phyloP scores from a whole-genome alignment of 2,113 vertebrate species.

The Amblyopsis rosae region DNA sequence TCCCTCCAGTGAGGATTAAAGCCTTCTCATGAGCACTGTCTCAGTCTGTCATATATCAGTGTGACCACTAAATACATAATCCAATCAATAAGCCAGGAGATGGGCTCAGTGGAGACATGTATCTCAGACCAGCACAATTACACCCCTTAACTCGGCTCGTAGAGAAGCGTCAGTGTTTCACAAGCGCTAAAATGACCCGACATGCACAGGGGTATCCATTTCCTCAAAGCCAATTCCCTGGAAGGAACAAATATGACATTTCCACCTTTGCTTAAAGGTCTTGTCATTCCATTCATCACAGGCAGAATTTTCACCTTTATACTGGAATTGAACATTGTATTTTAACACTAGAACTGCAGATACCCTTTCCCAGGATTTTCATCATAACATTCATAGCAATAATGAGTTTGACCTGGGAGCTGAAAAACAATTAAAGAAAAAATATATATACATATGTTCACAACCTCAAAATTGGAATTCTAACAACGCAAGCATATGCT shows the following conservation, averaged over 20 bases:
- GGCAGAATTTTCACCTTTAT: no score
- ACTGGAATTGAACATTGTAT: no score
- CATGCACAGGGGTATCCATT: conserved; percentile 38
- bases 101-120: conserved; percentile 11
- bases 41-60: conserved; percentile 43
- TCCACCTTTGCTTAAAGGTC: conserved; percentile 42
- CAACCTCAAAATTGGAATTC: no score
- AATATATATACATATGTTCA: no score
- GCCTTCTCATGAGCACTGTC: conserved; percentile 64
- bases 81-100: conserved; percentile 11
- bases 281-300: neutral
- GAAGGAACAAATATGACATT: conserved; percentile 55
- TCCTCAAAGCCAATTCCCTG: conserved; percentile 50
- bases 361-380: no score
- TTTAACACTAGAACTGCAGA: no score
- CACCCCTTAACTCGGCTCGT: conserved; percentile 19
- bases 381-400: no score
- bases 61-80: conserved; percentile 11
- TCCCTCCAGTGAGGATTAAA: conserved; percentile 37
- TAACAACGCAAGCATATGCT: no score
- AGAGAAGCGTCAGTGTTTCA: conserved; percentile 16
- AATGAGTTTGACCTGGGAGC: no score
- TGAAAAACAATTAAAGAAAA: no score
- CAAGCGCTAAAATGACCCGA: conserved; percentile 19
- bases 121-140: conserved; percentile 17